Percentiles rank a stretch among this genome's conserved stretches.
Evolutionary conservation across 2,113 vertebrate genomes (phyloP).

Genomic region (Strix uralensis): DNA sequence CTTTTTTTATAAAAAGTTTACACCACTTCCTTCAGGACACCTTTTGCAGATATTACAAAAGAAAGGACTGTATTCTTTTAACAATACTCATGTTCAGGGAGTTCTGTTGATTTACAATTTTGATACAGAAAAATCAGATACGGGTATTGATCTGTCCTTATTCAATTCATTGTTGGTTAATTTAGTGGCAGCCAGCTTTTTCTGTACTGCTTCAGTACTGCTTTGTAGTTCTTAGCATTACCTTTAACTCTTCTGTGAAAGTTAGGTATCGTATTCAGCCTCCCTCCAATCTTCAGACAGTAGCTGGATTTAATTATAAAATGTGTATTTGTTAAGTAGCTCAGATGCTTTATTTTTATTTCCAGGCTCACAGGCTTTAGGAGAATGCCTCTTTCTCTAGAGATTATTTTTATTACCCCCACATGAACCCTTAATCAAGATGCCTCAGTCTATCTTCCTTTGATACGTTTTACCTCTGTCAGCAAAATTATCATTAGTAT

Average conservation of each 20-base stretch:
- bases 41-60: background rate
- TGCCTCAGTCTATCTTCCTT: background rate
- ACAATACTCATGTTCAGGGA: background rate
- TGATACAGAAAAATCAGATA: slow-evolving; percentile 9
- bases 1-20: background rate
- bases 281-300: background rate
- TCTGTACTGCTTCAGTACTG: background rate
- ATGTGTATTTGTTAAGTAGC: background rate
- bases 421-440: background rate
- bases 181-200: background rate
- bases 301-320: slow-evolving; percentile 5
- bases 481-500: slow-evolving; percentile 17
- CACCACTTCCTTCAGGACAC: background rate
- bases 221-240: background rate
- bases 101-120: slow-evolving; percentile 14
- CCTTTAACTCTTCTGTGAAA: background rate
- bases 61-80: background rate
- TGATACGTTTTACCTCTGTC: background rate
- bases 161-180: slow-evolving; percentile 13
- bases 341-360: slow-evolving; percentile 6
- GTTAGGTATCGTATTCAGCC: background rate
- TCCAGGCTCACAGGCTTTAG: background rate
- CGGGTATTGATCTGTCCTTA: slow-evolving; percentile 18
- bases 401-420: background rate
- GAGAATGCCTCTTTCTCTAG: background rate